Evolutionary conservation across 2,888 invertebrate genomes (phyloP).

Genomic region (Aproaerema taeniolella): DNA sequence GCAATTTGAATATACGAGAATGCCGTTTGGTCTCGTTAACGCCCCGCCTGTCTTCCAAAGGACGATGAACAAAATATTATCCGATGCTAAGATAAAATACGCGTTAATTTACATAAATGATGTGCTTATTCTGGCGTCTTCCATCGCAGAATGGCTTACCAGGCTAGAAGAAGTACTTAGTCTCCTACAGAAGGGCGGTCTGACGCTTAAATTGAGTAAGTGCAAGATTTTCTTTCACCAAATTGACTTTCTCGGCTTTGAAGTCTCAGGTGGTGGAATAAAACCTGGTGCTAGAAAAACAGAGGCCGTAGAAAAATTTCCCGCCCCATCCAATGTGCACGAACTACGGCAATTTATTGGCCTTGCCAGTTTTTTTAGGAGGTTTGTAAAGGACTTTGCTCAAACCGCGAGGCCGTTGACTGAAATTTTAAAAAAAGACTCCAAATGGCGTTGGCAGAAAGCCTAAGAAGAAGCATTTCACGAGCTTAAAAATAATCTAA

Average conservation of each 20-base stretch:
- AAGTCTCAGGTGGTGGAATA: conserved; percentile 3
- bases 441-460: background rate
- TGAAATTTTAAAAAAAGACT: conserved; percentile 4
- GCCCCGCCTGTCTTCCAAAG: conserved; percentile 41
- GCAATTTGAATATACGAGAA: conserved; percentile 35
- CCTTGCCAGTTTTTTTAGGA: conserved; percentile 7
- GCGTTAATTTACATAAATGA: conserved; percentile 20
- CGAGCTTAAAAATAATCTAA: background rate
- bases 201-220: conserved; percentile 10
- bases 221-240: conserved; percentile 9
- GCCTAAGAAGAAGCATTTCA: background rate
- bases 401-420: conserved; percentile 6
- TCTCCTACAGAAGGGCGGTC: background rate
- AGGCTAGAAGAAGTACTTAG: background rate
- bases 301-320: conserved; percentile 9
- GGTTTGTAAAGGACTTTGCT: conserved; percentile 8
- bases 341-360: conserved; percentile 10
- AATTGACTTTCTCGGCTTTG: conserved; percentile 11
- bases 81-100: conserved; percentile 13
- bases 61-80: conserved; percentile 30
- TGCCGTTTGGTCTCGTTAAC: conserved; percentile 22
- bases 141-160: background rate
- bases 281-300: conserved; percentile 8
- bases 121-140: conserved; percentile 1
- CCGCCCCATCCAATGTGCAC: conserved; percentile 4